Percentiles rank a stretch among this genome's conserved stretches.
These are phyloP conservation scores for Gadopsis bispinosus DNA, from an alignment of 2,797 vertebrate genomes.

Conservation along the genomic window DNA sequence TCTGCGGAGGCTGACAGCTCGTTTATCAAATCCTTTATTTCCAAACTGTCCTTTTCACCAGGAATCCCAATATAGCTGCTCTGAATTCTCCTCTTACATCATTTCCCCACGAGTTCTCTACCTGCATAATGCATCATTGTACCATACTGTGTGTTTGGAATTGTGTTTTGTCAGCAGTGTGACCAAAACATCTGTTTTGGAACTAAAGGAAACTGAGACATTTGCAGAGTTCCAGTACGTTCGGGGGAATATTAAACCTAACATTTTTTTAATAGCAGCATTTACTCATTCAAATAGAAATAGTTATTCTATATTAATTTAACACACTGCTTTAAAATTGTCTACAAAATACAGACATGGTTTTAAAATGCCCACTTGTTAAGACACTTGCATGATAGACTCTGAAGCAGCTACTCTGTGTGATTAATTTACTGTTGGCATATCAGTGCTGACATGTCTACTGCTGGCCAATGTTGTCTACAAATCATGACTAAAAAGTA, in stretches of 20 bases:
- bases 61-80: slow-evolving; percentile 63
- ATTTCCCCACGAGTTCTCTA: slow-evolving; percentile 46
- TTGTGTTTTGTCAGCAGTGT: slow-evolving; percentile 33
- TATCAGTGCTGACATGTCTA: slow-evolving; percentile 10
- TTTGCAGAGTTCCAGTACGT: neutral
- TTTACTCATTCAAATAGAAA: neutral
- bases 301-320: neutral
- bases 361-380: neutral
- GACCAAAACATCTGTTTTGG: slow-evolving; percentile 4
- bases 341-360: neutral
- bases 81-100: slow-evolving; percentile 54
- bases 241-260: neutral
- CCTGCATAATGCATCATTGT: slow-evolving; percentile 26
- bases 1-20: slow-evolving; percentile 79
- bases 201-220: slow-evolving; percentile 24
- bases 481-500: slow-evolving; percentile 29
- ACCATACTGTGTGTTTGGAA: slow-evolving; percentile 23
- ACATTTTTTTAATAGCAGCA: neutral
- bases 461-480: slow-evolving; percentile 17
- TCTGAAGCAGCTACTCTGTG: slow-evolving; percentile 16
- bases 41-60: slow-evolving; percentile 66
- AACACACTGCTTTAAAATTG: slow-evolving; percentile 8
- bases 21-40: slow-evolving; percentile 79
- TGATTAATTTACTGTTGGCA: slow-evolving; percentile 33
- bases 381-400: slow-evolving; percentile 14